Percentiles rank a stretch among this genome's conserved stretches.
Conservation (phyloP, 92 coral and sea anemone genomes). For the Parazoanthus atlanticus region DNA sequence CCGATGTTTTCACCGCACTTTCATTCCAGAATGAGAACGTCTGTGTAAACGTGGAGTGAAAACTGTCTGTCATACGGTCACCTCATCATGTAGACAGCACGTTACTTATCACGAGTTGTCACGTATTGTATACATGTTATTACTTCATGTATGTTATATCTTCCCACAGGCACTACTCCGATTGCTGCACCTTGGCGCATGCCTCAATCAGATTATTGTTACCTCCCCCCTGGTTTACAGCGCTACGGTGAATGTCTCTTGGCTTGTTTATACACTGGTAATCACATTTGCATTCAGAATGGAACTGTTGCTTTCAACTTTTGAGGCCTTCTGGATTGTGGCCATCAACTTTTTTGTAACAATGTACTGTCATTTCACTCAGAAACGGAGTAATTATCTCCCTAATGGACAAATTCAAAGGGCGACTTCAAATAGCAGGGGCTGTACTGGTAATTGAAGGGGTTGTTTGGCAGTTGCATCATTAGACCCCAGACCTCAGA, state of each 20-base stretch:
- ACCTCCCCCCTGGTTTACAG: constrained; percentile 17
- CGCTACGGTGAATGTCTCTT: constrained; percentile 23
- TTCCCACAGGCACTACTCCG: constrained; percentile 20
- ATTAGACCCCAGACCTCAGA: too few relatives aligned
- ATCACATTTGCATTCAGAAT: neutral
- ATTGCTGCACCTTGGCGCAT: neutral
- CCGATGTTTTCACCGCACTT: too few relatives aligned
- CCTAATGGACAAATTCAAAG: neutral
- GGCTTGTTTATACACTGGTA: constrained; percentile 22
- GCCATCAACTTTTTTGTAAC: neutral
- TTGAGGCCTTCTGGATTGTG: constrained; percentile 28
- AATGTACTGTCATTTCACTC: neutral
- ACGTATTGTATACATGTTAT: neutral
- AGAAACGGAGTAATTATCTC: neutral
- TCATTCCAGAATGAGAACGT: too few relatives aligned
- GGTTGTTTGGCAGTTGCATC: too few relatives aligned
- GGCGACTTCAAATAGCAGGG: neutral
- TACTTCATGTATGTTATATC: neutral
- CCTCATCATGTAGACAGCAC: too few relatives aligned
- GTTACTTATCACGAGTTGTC: neutral
- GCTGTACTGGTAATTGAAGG: neutral
- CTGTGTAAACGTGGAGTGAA: too few relatives aligned
- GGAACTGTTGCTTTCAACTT: constrained; percentile 19
- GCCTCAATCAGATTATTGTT: neutral
- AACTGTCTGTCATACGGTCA: too few relatives aligned